These are phyloP conservation scores for Aleadryas rufinucha DNA, from an alignment of 2,113 vertebrate species.

Conservation along the genomic window DNA sequence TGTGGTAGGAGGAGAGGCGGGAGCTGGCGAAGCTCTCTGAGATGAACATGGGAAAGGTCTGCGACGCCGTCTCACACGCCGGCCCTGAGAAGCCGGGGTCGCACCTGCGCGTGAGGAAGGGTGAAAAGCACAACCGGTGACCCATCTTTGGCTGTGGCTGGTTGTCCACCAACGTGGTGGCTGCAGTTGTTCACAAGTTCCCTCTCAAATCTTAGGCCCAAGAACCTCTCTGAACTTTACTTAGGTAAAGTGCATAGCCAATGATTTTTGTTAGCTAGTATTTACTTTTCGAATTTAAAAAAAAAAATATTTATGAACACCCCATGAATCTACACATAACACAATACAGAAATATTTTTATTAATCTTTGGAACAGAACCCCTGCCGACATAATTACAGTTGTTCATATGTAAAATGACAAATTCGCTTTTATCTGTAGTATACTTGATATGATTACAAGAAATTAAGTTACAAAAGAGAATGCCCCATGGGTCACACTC, in stretches of 20 bases:
- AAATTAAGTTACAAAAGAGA: background rate
- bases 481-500: rapidly evolving
- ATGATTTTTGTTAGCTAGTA: background rate
- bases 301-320: background rate
- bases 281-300: background rate
- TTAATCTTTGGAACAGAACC: background rate
- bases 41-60: constrained; percentile 93
- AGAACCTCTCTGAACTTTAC: background rate
- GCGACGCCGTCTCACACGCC: constrained; percentile 91
- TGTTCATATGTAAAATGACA: background rate
- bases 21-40: constrained; percentile 91
- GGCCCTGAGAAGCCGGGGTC: constrained; percentile 95
- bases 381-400: background rate
- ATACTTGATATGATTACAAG: background rate
- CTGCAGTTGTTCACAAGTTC: background rate
- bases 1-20: constrained; percentile 95
- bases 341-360: background rate
- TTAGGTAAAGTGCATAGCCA: background rate
- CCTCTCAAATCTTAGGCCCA: background rate
- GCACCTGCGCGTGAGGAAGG: constrained; percentile 73
- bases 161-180: rapidly evolving
- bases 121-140: background rate
- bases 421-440: background rate
- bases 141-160: background rate
- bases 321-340: background rate